A percentile compares a stretch with the other conserved stretches of the same genome.
phyloP scores from a whole-genome alignment of 2,113 vertebrate genomes.

The Lamprotornis superbus region DNA sequence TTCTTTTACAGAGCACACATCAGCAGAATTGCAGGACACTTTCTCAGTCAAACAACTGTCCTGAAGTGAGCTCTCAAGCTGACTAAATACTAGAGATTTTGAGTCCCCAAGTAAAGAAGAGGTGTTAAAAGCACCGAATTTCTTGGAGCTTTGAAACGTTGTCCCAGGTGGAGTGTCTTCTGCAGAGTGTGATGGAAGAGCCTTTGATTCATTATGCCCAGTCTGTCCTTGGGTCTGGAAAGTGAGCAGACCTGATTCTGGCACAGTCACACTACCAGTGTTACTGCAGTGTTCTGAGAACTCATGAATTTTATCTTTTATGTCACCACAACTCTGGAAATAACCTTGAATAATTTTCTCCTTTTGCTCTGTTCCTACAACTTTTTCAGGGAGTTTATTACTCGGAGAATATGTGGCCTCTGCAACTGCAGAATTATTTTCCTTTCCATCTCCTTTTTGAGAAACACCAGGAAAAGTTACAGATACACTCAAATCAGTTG shows the following conservation, averaged over 20 bases:
- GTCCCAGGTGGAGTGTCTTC: neutral
- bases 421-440: neutral
- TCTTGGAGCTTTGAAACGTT: constrained; percentile 26
- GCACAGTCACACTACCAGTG: neutral
- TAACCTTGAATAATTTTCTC: neutral
- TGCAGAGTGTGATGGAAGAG: neutral
- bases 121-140: neutral
- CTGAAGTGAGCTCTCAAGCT: neutral
- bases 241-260: neutral
- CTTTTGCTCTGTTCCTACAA: neutral
- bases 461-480: neutral
- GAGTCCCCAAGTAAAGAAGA: neutral
- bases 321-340: neutral
- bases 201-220: neutral
- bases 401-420: neutral
- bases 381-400: neutral
- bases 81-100: neutral
- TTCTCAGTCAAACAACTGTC: neutral
- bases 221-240: neutral
- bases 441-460: neutral
- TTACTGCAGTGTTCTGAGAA: neutral
- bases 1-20: neutral
- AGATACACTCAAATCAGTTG: neutral
- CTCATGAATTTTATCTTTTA: neutral
- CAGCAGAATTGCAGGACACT: neutral